Conservation (phyloP, 2,888 invertebrate species). For the Drosophila greeni region DNA sequence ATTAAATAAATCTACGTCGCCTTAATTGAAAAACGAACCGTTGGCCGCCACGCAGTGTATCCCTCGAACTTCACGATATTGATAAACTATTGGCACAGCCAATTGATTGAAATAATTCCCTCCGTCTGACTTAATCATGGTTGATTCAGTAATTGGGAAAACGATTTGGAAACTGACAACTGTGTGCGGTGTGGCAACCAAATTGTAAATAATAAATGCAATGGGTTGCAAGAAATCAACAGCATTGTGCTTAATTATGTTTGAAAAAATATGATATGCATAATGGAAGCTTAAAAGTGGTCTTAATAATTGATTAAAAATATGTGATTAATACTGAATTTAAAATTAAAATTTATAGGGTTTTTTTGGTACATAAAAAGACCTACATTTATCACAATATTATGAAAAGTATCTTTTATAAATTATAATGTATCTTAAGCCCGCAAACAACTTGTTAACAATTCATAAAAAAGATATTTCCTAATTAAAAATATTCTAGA, state of each 20-base stretch:
- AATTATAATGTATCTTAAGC: not conserved
- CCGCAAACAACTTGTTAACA: not conserved
- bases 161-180: constrained; percentile 17
- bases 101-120: constrained; percentile 38
- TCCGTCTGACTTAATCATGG: constrained; percentile 16
- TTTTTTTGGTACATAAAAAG: not conserved
- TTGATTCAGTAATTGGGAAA: constrained; percentile 38
- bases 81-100: constrained; percentile 35
- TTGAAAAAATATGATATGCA: not conserved
- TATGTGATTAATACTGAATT: not conserved
- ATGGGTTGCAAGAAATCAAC: constrained; percentile 2
- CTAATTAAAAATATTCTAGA: not conserved
- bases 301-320: not conserved
- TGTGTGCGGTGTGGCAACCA: constrained; percentile 15
- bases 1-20: constrained; percentile 50
- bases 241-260: not conserved
- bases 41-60: constrained; percentile 12
- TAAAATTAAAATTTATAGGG: not conserved
- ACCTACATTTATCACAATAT: not conserved
- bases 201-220: constrained; percentile 5
- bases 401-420: too few species aligned
- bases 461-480: not conserved
- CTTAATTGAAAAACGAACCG: constrained; percentile 51
- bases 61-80: constrained; percentile 20
- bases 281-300: not conserved